Conservation (phyloP, 2,888 invertebrate species). For the Drosophila setosimentum region DNA sequence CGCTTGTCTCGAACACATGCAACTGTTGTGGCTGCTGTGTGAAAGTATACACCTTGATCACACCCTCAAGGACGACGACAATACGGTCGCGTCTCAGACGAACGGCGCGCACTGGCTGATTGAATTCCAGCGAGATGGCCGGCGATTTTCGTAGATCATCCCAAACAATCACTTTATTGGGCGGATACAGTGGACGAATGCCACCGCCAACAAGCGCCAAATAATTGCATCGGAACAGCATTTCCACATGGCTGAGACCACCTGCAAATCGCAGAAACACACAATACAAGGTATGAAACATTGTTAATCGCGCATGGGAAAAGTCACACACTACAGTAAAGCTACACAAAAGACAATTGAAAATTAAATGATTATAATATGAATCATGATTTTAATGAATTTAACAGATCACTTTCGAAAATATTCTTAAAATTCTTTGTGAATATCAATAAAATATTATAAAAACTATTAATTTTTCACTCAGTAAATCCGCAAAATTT, state of each 20-base stretch:
- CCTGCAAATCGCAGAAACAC: slow-evolving; percentile 49
- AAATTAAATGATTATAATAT: neutral
- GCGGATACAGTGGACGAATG: slow-evolving; percentile 95
- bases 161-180: slow-evolving; percentile 98
- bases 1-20: slow-evolving; percentile 98
- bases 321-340: slow-evolving; percentile 14
- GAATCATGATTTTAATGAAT: neutral
- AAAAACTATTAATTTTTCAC: too few species aligned
- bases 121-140: slow-evolving; percentile 97
- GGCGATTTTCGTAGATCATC: slow-evolving; percentile 98
- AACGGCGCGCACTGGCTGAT: slow-evolving; percentile 96
- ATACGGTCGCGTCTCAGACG: slow-evolving; percentile 97
- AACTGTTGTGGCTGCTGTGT: slow-evolving; percentile 97
- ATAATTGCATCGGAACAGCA: slow-evolving; percentile 99
- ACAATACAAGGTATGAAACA: slow-evolving; percentile 29
- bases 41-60: slow-evolving; percentile 99
- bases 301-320: slow-evolving; percentile 19
- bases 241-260: slow-evolving; percentile 97
- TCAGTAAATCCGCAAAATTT: neutral
- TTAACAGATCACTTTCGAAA: neutral
- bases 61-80: slow-evolving; percentile 95
- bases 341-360: neutral
- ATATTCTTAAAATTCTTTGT: neutral
- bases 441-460: neutral
- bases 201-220: slow-evolving; percentile 98